Conservation (phyloP, 2,888 invertebrate genomes). For the Dynastes grantii region DNA sequence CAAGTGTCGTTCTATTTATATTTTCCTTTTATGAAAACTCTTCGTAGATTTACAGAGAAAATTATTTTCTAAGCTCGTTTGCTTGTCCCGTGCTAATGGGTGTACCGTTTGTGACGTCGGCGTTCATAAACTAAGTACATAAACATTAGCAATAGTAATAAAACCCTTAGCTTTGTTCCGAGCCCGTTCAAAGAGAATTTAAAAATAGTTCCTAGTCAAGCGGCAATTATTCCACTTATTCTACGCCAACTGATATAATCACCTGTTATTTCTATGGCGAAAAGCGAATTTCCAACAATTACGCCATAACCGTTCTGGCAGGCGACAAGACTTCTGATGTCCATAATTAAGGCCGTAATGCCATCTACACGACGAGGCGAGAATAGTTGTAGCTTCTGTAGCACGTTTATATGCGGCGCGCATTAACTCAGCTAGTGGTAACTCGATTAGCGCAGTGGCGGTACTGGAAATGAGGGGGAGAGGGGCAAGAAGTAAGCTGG, state of each 20-base stretch:
- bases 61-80: too few species aligned
- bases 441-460: neutral
- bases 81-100: too few species aligned
- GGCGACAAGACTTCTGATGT: conserved; percentile 38
- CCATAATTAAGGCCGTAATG: conserved; percentile 40
- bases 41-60: too few species aligned
- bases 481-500: neutral
- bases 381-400: conserved; percentile 18
- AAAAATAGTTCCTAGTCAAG: conserved; percentile 4
- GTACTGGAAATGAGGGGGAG: too few species aligned
- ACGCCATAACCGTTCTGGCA: conserved; percentile 39
- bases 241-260: conserved; percentile 30
- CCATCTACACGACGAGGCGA: conserved; percentile 15
- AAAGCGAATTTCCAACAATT: conserved; percentile 41
- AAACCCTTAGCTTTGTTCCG: neutral
- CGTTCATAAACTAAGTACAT: conserved; percentile 1
- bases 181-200: conserved; percentile 8
- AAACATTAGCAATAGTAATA: neutral
- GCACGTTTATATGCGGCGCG: neutral
- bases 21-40: too few species aligned
- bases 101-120: neutral
- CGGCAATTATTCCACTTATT: conserved; percentile 29
- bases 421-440: neutral
- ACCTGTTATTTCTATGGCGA: conserved; percentile 34
- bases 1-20: neutral